These are phyloP conservation scores for Oasisia sp. DNA, from an alignment of 2,888 invertebrate genomes.

Conservation along the genomic window DNA sequence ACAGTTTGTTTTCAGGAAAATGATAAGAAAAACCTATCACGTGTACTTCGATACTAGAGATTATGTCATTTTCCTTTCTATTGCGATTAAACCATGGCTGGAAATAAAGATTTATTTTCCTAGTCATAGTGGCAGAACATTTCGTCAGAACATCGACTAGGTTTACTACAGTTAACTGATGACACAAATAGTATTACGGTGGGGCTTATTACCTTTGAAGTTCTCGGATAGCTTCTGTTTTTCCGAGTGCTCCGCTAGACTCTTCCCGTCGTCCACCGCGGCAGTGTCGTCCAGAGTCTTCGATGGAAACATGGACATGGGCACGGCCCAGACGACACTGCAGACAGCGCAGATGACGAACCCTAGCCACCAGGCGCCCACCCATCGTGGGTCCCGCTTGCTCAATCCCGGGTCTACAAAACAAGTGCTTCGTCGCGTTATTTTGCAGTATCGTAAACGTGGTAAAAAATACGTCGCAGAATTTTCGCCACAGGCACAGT, in stretches of 20 bases:
- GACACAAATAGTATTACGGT: not conserved
- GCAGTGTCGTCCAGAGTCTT: not conserved
- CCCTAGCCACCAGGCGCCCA: constrained; percentile 32
- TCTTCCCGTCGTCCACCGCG: not conserved
- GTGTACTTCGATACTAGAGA: too few relatives aligned
- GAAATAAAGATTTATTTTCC: too few relatives aligned
- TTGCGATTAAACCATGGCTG: too few relatives aligned
- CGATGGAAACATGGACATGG: constrained; percentile 35
- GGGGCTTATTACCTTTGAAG: not conserved
- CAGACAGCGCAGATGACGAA: constrained; percentile 24
- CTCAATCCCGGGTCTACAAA: constrained; percentile 26
- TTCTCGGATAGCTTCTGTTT: not conserved
- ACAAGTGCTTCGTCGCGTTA: not conserved
- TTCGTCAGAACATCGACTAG: too few relatives aligned
- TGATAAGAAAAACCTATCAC: too few relatives aligned
- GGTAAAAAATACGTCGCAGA: not conserved
- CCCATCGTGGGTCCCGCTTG: constrained; percentile 25
- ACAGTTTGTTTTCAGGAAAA: too few relatives aligned
- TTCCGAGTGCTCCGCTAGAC: not conserved
- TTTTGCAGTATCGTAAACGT: not conserved
- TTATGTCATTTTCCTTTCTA: too few relatives aligned
- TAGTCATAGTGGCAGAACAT: too few relatives aligned
- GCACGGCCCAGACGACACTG: constrained; percentile 33
- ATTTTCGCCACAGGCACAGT: not conserved
- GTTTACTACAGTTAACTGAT: too few relatives aligned